Conservation (phyloP, 2,888 invertebrate genomes). For the Steromphala cineraria region DNA sequence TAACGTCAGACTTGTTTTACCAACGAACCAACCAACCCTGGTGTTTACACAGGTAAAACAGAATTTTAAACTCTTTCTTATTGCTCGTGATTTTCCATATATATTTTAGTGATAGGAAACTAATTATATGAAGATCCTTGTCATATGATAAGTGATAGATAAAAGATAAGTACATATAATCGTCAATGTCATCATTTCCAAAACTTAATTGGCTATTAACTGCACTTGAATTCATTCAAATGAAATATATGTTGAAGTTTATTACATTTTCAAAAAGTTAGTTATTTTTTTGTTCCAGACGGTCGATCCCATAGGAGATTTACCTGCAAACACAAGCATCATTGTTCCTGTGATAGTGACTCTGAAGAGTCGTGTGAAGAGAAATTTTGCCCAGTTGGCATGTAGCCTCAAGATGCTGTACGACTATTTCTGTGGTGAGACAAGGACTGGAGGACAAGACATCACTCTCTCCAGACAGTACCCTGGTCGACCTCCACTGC, state of each 20-base stretch:
- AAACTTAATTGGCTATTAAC: too few relatives aligned
- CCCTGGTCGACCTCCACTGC: conserved; percentile 35
- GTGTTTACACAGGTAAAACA: conserved; percentile 44
- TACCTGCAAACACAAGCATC: conserved; percentile 43
- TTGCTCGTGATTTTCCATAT: too few relatives aligned
- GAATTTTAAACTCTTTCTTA: too few relatives aligned
- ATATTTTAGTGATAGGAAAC: too few relatives aligned
- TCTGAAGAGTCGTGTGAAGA: conserved; percentile 25
- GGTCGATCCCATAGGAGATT: conserved; percentile 27
- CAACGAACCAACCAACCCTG: conserved; percentile 44
- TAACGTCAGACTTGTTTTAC: conserved; percentile 43
- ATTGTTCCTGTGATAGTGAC: conserved; percentile 38
- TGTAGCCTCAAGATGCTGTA: conserved; percentile 37
- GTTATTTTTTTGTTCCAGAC: conserved; percentile 17
- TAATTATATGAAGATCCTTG: too few relatives aligned
- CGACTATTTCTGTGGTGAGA: conserved; percentile 36
- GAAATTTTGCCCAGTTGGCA: conserved; percentile 21
- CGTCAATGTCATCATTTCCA: too few relatives aligned
- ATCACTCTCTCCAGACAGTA: conserved; percentile 37
- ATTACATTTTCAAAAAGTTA: too few relatives aligned
- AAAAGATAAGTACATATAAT: too few relatives aligned
- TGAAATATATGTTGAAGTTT: too few relatives aligned
- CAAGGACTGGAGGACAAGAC: conserved; percentile 22
- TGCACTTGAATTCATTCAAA: too few relatives aligned
- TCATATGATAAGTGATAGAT: too few relatives aligned